Evolutionary conservation across 2,113 vertebrate species (phyloP).

Genomic region (Xiphophorus couchianus): DNA sequence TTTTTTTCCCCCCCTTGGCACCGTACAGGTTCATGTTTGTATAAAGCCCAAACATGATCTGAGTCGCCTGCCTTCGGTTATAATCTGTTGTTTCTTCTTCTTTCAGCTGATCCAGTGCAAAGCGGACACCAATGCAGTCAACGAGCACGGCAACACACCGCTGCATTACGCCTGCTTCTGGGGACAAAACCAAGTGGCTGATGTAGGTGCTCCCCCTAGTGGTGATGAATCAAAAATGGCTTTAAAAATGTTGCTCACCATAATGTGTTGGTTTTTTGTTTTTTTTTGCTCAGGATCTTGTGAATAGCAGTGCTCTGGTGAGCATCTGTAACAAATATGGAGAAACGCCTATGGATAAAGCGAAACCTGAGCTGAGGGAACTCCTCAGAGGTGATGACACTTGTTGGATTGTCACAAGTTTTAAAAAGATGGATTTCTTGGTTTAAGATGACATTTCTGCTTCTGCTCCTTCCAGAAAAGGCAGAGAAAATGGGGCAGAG

Average conservation of each 20-base stretch:
- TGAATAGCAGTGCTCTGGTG: slow-evolving; percentile 88
- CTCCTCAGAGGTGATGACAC: slow-evolving; percentile 83
- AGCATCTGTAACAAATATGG: slow-evolving; percentile 96
- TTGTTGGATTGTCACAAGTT: neutral
- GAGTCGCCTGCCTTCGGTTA: slow-evolving; percentile 19
- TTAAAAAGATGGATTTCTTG: neutral
- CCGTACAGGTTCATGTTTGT: slow-evolving; percentile 34
- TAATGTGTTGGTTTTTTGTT: neutral
- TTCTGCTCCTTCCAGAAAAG: slow-evolving; percentile 79
- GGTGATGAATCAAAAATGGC: neutral
- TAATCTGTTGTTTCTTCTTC: slow-evolving; percentile 48
- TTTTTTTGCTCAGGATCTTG: slow-evolving; percentile 84
- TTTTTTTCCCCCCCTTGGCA: slow-evolving; percentile 32
- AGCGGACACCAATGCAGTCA: slow-evolving; percentile 93
- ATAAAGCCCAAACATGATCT: slow-evolving; percentile 59
- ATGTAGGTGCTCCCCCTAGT: slow-evolving; percentile 83
- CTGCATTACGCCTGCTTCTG: slow-evolving; percentile 99
- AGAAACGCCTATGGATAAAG: slow-evolving; percentile 94
- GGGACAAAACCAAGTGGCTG: slow-evolving; percentile 92
- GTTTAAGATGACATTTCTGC: neutral
- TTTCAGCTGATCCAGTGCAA: slow-evolving; percentile 94
- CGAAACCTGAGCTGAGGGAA: slow-evolving; percentile 88
- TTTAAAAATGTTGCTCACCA: neutral
- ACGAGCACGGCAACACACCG: slow-evolving; percentile 94
- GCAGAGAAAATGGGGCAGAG: slow-evolving; percentile 96